Evolutionary conservation across 2,888 invertebrate species (phyloP), one percentile per base, ranked within the genome.

Genomic region (Candidula unifasciata): DNA sequence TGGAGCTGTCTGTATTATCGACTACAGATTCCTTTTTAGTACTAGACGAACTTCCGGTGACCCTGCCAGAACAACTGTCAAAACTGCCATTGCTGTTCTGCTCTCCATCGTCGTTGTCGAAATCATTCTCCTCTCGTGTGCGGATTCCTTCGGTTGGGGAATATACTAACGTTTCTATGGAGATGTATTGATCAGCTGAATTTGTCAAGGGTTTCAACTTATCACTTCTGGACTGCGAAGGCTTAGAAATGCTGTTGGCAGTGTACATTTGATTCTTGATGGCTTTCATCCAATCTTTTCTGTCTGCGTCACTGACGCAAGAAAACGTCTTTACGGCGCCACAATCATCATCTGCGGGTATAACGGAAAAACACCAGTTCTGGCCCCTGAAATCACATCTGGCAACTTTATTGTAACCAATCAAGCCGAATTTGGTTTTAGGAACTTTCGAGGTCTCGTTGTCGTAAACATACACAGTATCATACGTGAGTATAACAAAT

Each of bases 241-340:
- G 80, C 21, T 57, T 81, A 10, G 80, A 44, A 18, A 81, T 81
- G 10, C 57, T 33, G 73, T 81, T 81, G 6, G 80, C 80, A 16
- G 57, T 54, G n/a, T 71, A 73, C 54, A 81, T 52, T 24, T 81
- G 80, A 10, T 57, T 69, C 37, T 60, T 81, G 0, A 81, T 81
- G 6, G 80, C 69, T 21, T 33, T 73, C 80, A 81, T 81, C 80
- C 80, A 81, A 16, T 24, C 57, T 24, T 68, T 66, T n/a, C 80
- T 52, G 13, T 73, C 71, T 16, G 18, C 57, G 27, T 81, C 71
- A 35, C 71, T 71, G 57, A 35, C 16, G 60, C 80, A 81, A 3
- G 71, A 57, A 71, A 81, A 81, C 5, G 80, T 81, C 24, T 81
- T 81, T 21, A 27, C 10, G 33, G 24, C 44, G 0, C 54, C 2